Conservation (phyloP, 2,113 vertebrate species). For the Clarias batrachus region DNA sequence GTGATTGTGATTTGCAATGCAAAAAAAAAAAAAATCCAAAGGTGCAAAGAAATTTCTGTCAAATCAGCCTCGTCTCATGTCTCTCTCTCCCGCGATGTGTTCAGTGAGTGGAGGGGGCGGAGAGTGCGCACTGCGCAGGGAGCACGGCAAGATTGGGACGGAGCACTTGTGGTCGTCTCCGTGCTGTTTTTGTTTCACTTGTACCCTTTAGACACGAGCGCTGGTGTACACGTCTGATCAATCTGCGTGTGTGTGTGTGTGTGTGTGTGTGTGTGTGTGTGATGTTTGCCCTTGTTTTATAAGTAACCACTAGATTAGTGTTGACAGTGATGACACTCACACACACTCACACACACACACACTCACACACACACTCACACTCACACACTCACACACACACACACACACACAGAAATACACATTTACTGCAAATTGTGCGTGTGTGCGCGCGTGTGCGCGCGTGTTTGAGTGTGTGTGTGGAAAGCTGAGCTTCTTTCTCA, state of each 20-base stretch:
- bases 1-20: neutral
- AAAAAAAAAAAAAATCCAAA: neutral
- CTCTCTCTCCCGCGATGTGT: too few species aligned
- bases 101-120: neutral
- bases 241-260: neutral
- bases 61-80: neutral
- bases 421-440: too few species aligned
- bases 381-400: too few species aligned
- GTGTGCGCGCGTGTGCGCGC: neutral
- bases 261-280: neutral
- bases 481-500: neutral
- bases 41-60: neutral
- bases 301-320: neutral
- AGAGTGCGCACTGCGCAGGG: neutral
- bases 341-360: neutral
- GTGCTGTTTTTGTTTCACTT: neutral
- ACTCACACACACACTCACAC: neutral
- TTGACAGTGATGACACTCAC: neutral
- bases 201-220: neutral
- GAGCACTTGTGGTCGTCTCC: neutral
- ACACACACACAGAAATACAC: neutral
- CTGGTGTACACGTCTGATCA: neutral
- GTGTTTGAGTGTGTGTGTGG: neutral
- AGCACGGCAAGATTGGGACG: neutral
- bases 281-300: neutral